Evolutionary conservation across 2,113 vertebrate species (phyloP), one percentile per base, ranked within the genome.

Genomic region (Murina feae): DNA sequence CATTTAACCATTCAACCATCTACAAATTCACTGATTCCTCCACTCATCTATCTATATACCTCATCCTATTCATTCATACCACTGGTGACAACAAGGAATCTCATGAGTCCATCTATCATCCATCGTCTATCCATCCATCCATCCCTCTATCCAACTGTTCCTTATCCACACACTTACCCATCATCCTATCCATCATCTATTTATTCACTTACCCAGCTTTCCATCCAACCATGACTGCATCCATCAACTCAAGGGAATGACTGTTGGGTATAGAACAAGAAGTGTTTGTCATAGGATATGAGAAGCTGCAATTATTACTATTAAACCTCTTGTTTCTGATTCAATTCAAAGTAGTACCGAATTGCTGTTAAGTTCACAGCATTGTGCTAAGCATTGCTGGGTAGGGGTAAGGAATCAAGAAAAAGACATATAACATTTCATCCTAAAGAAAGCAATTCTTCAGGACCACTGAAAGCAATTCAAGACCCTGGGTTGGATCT

Each of bases 371-470:
- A 44, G 30, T 68, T 85, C 30, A 75, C 4, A 69, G 25, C 78
- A 74, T 72, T 92, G 68, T 72, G 66, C 35, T 95, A 85, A 83
- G 71, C 53, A 51, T 44, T 84, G 25, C 39, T 81, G 71, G 42
- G 32, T 79, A 75, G 35, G 66, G 39, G 12, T 90, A 71, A 83
- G 37, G 30, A 94, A 89, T 86, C 12, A 47, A 51, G 20, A 37
- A 37, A 65, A 69, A 44, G 39, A 72, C 4, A 69, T 2, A 13
- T 58, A 68, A 47, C 17, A 53, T 5, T 63, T 63, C 5, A 30
- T 32, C 14, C 80, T 93, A 76, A 85, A 87, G 84, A 90, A 79
- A 75, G n/a, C n/a, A n/a, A n/a, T n/a, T n/a, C n/a, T n/a, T n/a
- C 72, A 66, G 5, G 47, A 78, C 58, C 87, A 81, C 32, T 76